A percentile compares a stretch with the other conserved stretches of the same genome.
These are phyloP conservation scores for Chrysochloris asiatica DNA, from an alignment of 2,113 vertebrate genomes.

Conservation along the genomic window DNA sequence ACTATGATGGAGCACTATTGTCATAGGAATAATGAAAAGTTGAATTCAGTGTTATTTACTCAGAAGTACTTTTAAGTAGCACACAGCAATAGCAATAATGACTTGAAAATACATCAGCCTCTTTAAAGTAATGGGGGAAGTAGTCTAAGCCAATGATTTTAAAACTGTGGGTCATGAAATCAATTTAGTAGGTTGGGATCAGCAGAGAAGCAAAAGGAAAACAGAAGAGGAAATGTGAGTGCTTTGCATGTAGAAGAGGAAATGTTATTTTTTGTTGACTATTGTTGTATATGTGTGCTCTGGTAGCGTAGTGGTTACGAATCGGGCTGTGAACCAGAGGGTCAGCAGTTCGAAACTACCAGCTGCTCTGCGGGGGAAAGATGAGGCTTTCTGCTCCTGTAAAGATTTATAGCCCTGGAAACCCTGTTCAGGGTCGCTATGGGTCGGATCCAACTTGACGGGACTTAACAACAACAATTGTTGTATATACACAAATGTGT, in stretches of 20 bases:
- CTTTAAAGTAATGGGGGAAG: slow-evolving; percentile 23
- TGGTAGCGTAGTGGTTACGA: too few relatives aligned
- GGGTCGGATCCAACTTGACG: too few relatives aligned
- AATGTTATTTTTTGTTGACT: slow-evolving; percentile 35
- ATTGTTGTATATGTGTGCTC: slow-evolving; percentile 3
- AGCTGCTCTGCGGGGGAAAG: too few relatives aligned
- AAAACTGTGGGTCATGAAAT: slow-evolving; percentile 5
- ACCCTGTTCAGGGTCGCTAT: too few relatives aligned
- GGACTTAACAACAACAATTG: too few relatives aligned
- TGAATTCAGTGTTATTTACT: not conserved
- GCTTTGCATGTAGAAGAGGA: not conserved
- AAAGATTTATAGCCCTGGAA: too few relatives aligned
- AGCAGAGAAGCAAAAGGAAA: not conserved
- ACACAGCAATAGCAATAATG: not conserved
- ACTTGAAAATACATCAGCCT: not conserved
- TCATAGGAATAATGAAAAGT: not conserved
- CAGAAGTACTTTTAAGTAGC: not conserved
- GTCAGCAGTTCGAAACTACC: too few relatives aligned
- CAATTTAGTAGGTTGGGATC: not conserved
- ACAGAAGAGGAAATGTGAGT: not conserved
- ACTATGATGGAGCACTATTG: not conserved
- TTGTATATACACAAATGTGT: too few relatives aligned
- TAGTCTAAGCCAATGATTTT: slow-evolving; percentile 25
- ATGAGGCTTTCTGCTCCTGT: too few relatives aligned
- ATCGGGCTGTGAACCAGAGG: too few relatives aligned